These are phyloP conservation scores for Agonopterix alstromeriana DNA, from an alignment of 2,888 invertebrate genomes.

Conservation along the genomic window DNA sequence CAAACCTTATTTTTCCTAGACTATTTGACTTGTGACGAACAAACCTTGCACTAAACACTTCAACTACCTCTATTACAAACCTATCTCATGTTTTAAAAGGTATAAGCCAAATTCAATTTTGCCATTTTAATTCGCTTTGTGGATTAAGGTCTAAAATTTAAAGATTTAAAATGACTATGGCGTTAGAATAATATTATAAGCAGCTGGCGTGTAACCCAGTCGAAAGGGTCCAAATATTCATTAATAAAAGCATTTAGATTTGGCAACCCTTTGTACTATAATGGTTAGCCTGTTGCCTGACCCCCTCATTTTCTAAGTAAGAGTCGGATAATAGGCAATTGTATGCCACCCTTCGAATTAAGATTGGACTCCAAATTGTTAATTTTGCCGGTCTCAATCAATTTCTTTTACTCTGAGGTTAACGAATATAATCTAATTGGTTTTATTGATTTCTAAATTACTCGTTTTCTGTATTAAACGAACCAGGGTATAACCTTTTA, in stretches of 20 bases:
- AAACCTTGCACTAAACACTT: too few species aligned
- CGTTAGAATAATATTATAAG: conserved; percentile 57
- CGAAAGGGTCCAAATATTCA: conserved; percentile 47
- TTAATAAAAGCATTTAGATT: conserved; percentile 52
- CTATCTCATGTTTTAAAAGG: too few species aligned
- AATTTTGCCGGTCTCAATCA: not conserved
- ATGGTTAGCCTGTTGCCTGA: conserved; percentile 35
- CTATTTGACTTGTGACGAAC: too few species aligned
- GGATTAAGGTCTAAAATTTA: too few species aligned
- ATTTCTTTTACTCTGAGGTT: too few species aligned
- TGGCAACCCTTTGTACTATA: conserved; percentile 70
- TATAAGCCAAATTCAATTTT: too few species aligned
- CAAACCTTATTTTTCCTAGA: too few species aligned
- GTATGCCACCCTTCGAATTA: conserved; percentile 21
- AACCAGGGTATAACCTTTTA: conserved; percentile 20
- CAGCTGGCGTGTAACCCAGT: conserved; percentile 48
- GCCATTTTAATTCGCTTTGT: too few species aligned
- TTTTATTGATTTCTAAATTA: too few species aligned
- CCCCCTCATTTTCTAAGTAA: conserved; percentile 44
- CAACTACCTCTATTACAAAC: too few species aligned
- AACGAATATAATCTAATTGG: too few species aligned
- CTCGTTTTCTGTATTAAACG: not conserved
- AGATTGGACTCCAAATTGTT: not conserved
- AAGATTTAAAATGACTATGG: conserved; percentile 9
- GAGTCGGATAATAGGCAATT: conserved; percentile 26